These are phyloP conservation scores for Catotricha subobsoleta DNA, from an alignment of 2,888 invertebrate genomes.

Conservation along the genomic window DNA sequence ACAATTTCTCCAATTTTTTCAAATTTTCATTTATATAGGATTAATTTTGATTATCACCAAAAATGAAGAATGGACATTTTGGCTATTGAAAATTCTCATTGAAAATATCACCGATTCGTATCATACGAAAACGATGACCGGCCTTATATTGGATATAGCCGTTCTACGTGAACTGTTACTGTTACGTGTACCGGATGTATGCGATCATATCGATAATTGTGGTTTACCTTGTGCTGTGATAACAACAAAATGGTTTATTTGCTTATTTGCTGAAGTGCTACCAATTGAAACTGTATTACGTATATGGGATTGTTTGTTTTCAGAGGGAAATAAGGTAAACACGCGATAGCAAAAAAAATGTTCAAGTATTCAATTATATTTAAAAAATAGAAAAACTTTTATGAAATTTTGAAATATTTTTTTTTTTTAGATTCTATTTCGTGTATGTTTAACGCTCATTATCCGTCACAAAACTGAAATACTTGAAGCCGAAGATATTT, in stretches of 20 bases:
- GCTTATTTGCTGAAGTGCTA: constrained; percentile 80
- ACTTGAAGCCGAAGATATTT: constrained; percentile 61
- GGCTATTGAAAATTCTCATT: constrained; percentile 77
- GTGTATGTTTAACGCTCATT: constrained; percentile 73
- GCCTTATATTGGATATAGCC: constrained; percentile 73
- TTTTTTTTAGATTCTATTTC: constrained; percentile 47
- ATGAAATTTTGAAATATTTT: background rate
- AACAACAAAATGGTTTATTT: constrained; percentile 91
- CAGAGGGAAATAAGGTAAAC: constrained; percentile 68
- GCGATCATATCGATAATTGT: constrained; percentile 58
- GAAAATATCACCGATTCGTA: constrained; percentile 77
- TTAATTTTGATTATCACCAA: constrained; percentile 69
- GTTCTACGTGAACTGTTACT: constrained; percentile 76
- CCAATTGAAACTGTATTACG: constrained; percentile 86
- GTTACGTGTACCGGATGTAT: constrained; percentile 60
- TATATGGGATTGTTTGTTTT: constrained; percentile 91
- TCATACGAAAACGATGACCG: constrained; percentile 78
- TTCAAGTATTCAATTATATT: background rate
- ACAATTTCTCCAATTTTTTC: background rate
- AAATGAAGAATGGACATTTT: constrained; percentile 81
- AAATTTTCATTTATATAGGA: constrained; percentile 31
- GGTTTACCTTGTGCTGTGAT: constrained; percentile 82
- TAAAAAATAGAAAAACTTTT: background rate
- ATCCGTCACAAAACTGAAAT: constrained; percentile 52
- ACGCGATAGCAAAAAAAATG: background rate